These are phyloP conservation scores for Tubulanus polymorphus DNA, from an alignment of 2,888 invertebrate genomes.

Conservation along the genomic window DNA sequence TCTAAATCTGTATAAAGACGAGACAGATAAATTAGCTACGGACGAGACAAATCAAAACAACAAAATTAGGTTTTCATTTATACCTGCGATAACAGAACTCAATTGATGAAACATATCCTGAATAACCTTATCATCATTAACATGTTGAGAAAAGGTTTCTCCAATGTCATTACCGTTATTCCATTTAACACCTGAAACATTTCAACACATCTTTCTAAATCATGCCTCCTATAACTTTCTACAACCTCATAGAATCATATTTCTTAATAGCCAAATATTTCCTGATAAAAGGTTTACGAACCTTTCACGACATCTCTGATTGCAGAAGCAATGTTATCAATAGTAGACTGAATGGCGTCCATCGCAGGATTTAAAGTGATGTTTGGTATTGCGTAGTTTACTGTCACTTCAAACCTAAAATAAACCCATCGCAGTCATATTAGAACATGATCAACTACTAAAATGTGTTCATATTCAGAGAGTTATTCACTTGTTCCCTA, in stretches of 20 bases:
- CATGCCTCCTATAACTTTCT: no score
- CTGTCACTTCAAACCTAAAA: conserved; percentile 46
- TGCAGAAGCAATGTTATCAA: conserved; percentile 36
- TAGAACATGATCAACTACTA: no score
- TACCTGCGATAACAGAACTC: conserved; percentile 38
- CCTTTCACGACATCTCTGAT: conserved; percentile 42
- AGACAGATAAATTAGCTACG: neutral
- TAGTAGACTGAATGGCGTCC: conserved; percentile 41
- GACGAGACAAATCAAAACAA: neutral
- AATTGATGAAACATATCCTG: conserved; percentile 35
- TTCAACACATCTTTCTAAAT: no score
- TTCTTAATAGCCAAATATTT: no score
- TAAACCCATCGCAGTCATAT: neutral
- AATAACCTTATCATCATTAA: conserved; percentile 36
- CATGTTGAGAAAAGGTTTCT: conserved; percentile 33
- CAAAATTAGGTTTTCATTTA: neutral
- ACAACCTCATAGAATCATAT: no score
- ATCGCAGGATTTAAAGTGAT: conserved; percentile 48
- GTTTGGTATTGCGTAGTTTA: conserved; percentile 50
- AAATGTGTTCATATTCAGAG: no score
- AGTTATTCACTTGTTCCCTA: no score
- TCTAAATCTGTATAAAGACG: conserved; percentile 38
- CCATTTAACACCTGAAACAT: conserved; percentile 44
- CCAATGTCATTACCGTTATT: conserved; percentile 27
- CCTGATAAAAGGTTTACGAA: no score